A percentile compares a stretch with the other conserved stretches of the same genome.
Evolutionary conservation across 2,888 invertebrate species (phyloP).

Genomic region (Standfussiana lucernea): DNA sequence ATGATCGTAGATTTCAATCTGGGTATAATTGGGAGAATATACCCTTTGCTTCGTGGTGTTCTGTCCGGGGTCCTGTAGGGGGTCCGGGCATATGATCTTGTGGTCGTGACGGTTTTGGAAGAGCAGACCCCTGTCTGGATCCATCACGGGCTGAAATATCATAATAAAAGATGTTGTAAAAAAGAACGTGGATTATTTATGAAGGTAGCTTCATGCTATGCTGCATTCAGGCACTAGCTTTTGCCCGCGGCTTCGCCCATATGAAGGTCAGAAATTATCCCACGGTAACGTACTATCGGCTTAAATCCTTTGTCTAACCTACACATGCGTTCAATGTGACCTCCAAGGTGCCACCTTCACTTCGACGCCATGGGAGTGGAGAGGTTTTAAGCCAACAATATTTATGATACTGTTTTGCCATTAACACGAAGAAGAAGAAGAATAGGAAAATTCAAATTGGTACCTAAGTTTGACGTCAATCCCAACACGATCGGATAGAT

Average conservation of each 20-base stretch:
- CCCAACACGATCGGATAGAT: not conserved
- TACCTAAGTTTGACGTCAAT: not conserved
- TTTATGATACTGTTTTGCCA: not conserved
- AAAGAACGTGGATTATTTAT: not conserved
- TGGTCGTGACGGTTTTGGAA: slow-evolving; percentile 96
- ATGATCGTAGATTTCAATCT: slow-evolving; percentile 95
- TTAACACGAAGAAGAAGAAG: not conserved
- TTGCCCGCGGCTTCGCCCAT: not conserved
- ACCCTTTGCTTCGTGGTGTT: slow-evolving; percentile 92
- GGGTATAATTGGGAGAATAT: slow-evolving; percentile 92
- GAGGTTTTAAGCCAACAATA: not conserved
- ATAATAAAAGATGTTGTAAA: not conserved
- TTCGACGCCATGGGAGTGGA: not conserved
- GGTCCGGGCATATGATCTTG: slow-evolving; percentile 94
- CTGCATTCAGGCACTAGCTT: not conserved
- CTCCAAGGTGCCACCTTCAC: not conserved
- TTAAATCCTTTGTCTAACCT: not conserved
- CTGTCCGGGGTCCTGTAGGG: slow-evolving; percentile 91
- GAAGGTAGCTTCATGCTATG: not conserved
- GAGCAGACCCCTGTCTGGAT: slow-evolving; percentile 93
- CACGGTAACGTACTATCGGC: not conserved
- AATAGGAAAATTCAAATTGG: not conserved
- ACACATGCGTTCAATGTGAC: not conserved
- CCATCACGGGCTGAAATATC: slow-evolving; percentile 90
- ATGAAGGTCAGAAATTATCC: not conserved